A percentile compares a stretch with the other conserved stretches of the same genome.
phyloP scores from a whole-genome alignment of 2,888 invertebrate genomes.

The Syritta pipiens region DNA sequence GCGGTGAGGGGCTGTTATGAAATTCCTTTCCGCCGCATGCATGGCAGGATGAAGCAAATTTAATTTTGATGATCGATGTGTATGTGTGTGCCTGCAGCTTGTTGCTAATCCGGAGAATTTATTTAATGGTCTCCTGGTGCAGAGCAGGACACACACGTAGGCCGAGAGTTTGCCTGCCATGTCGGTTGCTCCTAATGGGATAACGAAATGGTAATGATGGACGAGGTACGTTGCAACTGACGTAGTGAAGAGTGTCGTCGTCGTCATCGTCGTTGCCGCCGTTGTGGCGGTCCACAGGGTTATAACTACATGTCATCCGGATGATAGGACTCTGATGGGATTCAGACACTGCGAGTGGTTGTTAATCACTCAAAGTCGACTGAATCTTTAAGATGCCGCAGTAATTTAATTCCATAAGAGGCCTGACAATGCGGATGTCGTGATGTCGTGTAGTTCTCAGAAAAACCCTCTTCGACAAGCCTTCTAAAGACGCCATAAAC shows the following conservation, averaged over 20 bases:
- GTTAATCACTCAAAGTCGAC: constrained; percentile 4
- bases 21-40: constrained; percentile 28
- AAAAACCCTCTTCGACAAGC: too few species aligned
- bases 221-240: constrained; percentile 1
- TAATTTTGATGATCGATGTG: constrained; percentile 67
- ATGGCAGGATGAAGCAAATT: constrained; percentile 51
- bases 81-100: constrained; percentile 22
- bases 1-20: constrained; percentile 21
- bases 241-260: not conserved
- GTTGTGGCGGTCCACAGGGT: too few species aligned
- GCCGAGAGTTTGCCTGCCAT: not conserved
- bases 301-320: constrained; percentile 13
- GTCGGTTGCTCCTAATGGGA: not conserved
- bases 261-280: too few species aligned
- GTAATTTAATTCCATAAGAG: not conserved
- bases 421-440: too few species aligned
- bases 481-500: too few species aligned
- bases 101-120: constrained; percentile 54
- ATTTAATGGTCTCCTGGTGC: constrained; percentile 56
- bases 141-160: not conserved
- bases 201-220: constrained; percentile 17
- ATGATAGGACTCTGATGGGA: constrained; percentile 5
- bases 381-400: not conserved
- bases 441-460: too few species aligned
- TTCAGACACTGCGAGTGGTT: not conserved